A percentile compares a stretch with the other conserved stretches of the same genome.
These are phyloP conservation scores for Callipepla californica DNA, from an alignment of 2,113 vertebrate species.

Conservation along the genomic window DNA sequence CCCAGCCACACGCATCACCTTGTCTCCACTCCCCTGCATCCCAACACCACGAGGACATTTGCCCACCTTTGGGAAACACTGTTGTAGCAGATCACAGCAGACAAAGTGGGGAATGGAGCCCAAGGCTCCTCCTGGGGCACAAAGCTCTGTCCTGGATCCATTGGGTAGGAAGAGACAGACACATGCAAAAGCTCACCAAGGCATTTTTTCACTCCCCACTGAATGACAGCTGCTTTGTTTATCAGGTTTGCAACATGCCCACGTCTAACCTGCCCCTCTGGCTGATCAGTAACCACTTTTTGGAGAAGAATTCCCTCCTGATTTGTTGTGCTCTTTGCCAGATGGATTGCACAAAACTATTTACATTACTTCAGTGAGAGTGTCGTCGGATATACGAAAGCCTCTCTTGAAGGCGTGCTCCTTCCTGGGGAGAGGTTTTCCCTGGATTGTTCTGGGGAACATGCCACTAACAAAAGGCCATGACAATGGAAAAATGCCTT, in stretches of 20 bases:
- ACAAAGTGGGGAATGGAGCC: rapidly evolving
- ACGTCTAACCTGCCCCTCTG: neutral
- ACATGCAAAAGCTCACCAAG: neutral
- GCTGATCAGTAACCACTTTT: neutral
- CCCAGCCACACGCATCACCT: neutral
- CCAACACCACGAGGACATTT: neutral
- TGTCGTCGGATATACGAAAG: neutral
- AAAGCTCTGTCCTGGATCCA: neutral
- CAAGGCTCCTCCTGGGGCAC: neutral
- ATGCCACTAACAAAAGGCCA: neutral
- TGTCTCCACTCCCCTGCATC: rapidly evolving
- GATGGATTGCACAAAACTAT: neutral
- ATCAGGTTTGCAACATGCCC: neutral
- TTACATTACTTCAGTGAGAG: neutral
- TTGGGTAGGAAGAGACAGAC: neutral
- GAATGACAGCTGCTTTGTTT: conserved; percentile 51
- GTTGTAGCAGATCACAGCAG: rapidly evolving
- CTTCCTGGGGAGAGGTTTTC: conserved; percentile 47
- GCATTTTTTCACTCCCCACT: conserved; percentile 12
- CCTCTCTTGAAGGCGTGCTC: neutral
- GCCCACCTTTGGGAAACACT: neutral
- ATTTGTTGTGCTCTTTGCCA: neutral
- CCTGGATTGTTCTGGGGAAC: conserved; percentile 65
- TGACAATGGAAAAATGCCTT: conserved; percentile 57
- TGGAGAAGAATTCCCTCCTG: conserved; percentile 33